Evolutionary conservation across 1,140 invertebrate genomes (phyloP).

Genomic region (Neelides sp.): DNA sequence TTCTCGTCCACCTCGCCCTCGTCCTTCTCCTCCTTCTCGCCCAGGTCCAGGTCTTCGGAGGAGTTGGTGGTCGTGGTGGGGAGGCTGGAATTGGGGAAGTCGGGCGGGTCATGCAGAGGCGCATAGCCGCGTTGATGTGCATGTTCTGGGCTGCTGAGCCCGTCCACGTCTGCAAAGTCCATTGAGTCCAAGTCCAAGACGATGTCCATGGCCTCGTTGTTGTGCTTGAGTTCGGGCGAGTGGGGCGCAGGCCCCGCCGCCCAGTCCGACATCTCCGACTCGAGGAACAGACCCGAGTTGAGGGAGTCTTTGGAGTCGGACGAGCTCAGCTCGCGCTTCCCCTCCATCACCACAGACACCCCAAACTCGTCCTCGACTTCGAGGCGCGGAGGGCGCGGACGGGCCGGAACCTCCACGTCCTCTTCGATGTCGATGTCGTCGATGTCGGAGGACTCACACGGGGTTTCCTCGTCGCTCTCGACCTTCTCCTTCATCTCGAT

Average conservation of each 20-base stretch:
- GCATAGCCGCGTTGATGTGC: no score
- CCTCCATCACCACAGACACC: conserved; percentile 40
- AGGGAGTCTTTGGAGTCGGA: conserved; percentile 24
- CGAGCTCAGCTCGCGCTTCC: conserved; percentile 32
- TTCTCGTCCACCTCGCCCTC: background rate
- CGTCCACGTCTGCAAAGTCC: conserved; percentile 53
- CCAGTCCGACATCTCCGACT: conserved; percentile 75
- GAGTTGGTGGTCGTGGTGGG: no score
- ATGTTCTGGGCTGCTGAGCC: conserved; percentile 31
- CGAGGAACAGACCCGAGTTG: conserved; percentile 43
- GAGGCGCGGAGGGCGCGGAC: conserved; percentile 41
- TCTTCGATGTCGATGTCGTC: conserved; percentile 13
- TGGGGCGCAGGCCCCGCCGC: conserved; percentile 42
- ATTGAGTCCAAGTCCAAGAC: conserved; percentile 42
- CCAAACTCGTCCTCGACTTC: conserved; percentile 54
- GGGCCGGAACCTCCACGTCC: background rate
- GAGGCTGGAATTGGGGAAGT: no score
- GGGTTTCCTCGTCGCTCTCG: conserved; percentile 16
- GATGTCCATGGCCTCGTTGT: conserved; percentile 10
- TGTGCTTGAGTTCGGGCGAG: background rate
- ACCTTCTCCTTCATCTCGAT: conserved; percentile 33
- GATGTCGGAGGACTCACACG: conserved; percentile 7
- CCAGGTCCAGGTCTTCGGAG: no score
- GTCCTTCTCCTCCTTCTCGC: background rate
- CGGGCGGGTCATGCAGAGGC: no score